These are phyloP conservation scores for Sepiola atlantica DNA, from an alignment of 2,888 invertebrate species.

Conservation along the genomic window DNA sequence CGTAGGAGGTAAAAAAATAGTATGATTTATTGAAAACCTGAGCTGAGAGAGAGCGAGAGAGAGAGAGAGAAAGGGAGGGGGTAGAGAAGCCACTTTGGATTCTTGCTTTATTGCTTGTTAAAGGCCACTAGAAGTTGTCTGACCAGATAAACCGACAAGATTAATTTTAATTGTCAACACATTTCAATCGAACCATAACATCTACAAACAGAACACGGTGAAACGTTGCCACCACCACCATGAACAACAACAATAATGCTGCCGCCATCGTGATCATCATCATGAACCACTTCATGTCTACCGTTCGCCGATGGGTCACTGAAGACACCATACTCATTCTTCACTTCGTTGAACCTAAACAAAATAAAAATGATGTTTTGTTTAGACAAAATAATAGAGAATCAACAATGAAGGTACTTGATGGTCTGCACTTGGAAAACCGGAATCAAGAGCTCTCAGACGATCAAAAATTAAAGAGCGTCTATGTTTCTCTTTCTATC, in stretches of 20 bases:
- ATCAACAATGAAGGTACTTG: neutral
- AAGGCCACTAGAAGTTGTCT: constrained; percentile 19
- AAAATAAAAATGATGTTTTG: neutral
- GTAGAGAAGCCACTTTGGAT: neutral
- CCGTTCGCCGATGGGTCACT: neutral
- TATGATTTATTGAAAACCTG: constrained; percentile 32
- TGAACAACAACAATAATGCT: no score
- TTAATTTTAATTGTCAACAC: neutral
- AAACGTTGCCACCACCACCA: neutral
- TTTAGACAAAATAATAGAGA: neutral
- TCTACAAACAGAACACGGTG: neutral
- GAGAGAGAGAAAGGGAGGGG: no score
- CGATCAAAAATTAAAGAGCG: no score
- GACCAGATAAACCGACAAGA: neutral
- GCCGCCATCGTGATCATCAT: no score
- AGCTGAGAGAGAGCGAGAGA: neutral
- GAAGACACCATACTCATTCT: neutral
- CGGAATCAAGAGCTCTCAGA: no score
- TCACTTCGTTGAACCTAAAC: neutral
- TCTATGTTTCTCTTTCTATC: no score
- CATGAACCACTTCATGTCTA: neutral
- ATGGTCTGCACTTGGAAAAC: no score
- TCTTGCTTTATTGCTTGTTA: neutral
- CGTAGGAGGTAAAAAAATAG: neutral
- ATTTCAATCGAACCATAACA: neutral